Conservation (phyloP, 2,888 invertebrate species). For the Pomacea canaliculata region DNA sequence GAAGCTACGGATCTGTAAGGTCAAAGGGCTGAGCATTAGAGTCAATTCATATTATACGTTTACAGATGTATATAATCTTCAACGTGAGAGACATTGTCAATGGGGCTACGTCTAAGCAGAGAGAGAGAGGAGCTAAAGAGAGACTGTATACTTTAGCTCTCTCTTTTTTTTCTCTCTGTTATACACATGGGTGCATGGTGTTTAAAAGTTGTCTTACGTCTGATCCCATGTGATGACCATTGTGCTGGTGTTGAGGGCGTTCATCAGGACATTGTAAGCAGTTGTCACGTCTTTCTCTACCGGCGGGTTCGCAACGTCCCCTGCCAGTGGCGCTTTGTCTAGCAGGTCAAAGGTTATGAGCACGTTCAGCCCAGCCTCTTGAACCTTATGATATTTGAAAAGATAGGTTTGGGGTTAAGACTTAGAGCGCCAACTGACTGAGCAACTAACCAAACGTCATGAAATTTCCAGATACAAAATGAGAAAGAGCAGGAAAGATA, state of each 20-base stretch:
- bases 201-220: neutral
- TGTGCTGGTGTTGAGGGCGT: neutral
- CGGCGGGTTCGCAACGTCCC: slow-evolving; percentile 11
- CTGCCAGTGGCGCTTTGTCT: slow-evolving; percentile 24
- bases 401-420: neutral
- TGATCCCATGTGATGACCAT: neutral
- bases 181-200: neutral
- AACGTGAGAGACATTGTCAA: too few relatives aligned
- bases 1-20: neutral
- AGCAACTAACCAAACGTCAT: too few relatives aligned
- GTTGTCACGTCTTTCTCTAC: neutral
- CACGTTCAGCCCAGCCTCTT: slow-evolving; percentile 10
- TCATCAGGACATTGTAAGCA: neutral
- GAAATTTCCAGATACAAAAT: neutral
- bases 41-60: neutral
- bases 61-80: too few relatives aligned
- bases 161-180: too few relatives aligned
- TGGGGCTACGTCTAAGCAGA: neutral
- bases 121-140: too few relatives aligned
- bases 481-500: neutral
- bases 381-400: neutral
- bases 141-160: too few relatives aligned
- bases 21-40: neutral
- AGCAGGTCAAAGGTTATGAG: slow-evolving; percentile 25
- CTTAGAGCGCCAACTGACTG: too few relatives aligned